A percentile compares a stretch with the other conserved stretches of the same genome.
Conservation (phyloP, 2,797 vertebrate genomes). For the Amblyopsis hoosieri region DNA sequence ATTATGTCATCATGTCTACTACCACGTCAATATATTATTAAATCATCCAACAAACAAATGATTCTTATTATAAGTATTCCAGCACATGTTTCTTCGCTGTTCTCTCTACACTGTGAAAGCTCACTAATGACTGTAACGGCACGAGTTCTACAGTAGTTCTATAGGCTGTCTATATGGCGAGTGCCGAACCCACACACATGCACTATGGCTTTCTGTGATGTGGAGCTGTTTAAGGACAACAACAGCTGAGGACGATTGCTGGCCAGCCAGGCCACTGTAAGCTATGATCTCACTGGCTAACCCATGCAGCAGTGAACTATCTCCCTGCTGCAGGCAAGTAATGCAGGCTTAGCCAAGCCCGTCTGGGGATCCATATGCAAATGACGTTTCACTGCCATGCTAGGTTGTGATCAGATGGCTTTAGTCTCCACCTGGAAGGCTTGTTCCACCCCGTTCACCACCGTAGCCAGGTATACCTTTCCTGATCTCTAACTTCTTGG, state of each 20-base stretch:
- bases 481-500: slow-evolving; percentile 58
- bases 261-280: slow-evolving; percentile 39
- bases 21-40: too few relatives aligned
- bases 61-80: too few relatives aligned
- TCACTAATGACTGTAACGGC: neutral
- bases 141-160: slow-evolving; percentile 9
- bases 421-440: slow-evolving; percentile 33
- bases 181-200: neutral
- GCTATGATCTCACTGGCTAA: slow-evolving; percentile 40
- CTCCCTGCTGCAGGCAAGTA: slow-evolving; percentile 51
- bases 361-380: slow-evolving; percentile 52
- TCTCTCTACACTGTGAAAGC: neutral
- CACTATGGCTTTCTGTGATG: slow-evolving; percentile 28
- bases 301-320: slow-evolving; percentile 23
- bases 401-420: slow-evolving; percentile 53
- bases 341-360: slow-evolving; percentile 41
- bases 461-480: slow-evolving; percentile 65
- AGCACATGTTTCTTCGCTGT: too few relatives aligned
- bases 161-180: slow-evolving; percentile 16
- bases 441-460: slow-evolving; percentile 26
- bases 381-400: slow-evolving; percentile 57
- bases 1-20: too few relatives aligned
- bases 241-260: slow-evolving; percentile 57
- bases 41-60: too few relatives aligned
- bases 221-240: slow-evolving; percentile 62